A percentile compares a stretch with the other conserved stretches of the same genome.
Evolutionary conservation across 1,140 invertebrate species (phyloP).

Genomic region (Babylonia areolata): DNA sequence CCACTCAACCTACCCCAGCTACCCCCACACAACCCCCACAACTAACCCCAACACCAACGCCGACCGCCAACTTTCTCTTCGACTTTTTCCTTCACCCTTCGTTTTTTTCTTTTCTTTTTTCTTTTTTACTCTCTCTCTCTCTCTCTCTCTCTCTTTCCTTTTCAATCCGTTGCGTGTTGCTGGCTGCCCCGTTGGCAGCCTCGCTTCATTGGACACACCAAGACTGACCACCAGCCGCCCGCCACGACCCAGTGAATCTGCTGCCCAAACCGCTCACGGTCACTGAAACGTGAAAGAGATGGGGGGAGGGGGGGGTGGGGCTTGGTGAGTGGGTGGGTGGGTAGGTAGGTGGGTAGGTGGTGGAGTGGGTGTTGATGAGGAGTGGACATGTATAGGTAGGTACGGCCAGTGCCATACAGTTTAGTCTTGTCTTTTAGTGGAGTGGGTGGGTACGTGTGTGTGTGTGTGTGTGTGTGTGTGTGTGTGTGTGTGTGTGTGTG

Average conservation of each 20-base stretch:
- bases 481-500: not conserved
- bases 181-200: not conserved
- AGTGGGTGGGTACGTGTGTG: not conserved
- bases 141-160: not conserved
- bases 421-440: too few relatives aligned
- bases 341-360: not conserved
- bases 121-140: not conserved
- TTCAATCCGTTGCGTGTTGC: not conserved
- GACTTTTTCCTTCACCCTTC: not conserved
- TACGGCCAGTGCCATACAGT: too few relatives aligned
- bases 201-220: not conserved
- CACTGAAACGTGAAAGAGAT: slow-evolving; percentile 30
- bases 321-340: not conserved
- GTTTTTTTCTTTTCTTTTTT: not conserved
- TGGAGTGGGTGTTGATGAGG: not conserved
- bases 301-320: too few relatives aligned
- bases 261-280: not conserved
- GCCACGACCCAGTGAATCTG: not conserved
- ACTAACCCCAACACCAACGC: not conserved
- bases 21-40: not conserved
- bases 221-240: not conserved
- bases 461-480: slow-evolving; percentile 18
- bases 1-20: not conserved
- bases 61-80: not conserved
- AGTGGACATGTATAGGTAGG: not conserved